Percentiles rank a stretch among this genome's conserved stretches.
Conservation (phyloP, 2,888 invertebrate genomes). For the Rutpela maculata region DNA sequence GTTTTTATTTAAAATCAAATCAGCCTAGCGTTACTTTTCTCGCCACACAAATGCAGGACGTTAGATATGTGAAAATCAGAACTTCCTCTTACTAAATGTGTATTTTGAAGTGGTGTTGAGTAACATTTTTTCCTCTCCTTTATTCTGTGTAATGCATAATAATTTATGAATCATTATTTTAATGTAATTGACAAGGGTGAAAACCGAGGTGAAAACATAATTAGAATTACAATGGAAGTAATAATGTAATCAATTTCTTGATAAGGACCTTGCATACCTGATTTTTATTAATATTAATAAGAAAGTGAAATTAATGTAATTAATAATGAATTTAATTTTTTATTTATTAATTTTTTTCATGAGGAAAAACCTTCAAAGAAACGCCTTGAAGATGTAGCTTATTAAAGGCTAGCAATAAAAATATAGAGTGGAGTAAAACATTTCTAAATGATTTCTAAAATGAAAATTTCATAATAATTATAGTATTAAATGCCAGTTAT, state of each 20-base stretch:
- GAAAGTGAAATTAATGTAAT: neutral
- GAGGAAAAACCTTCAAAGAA: conserved; percentile 20
- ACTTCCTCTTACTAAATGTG: neutral
- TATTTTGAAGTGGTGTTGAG: neutral
- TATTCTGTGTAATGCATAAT: conserved; percentile 6
- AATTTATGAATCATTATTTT: conserved; percentile 26
- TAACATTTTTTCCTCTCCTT: neutral
- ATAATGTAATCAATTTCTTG: conserved; percentile 8
- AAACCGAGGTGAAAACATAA: conserved; percentile 17
- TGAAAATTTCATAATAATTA: conserved; percentile 12
- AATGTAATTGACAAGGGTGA: conserved; percentile 12
- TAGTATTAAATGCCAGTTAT: conserved; percentile 15
- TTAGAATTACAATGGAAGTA: neutral
- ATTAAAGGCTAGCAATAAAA: neutral
- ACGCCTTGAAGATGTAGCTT: conserved; percentile 3
- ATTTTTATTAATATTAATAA: conserved; percentile 18
- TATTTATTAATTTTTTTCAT: conserved; percentile 7
- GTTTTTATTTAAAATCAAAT: too few relatives aligned
- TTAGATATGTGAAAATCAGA: neutral
- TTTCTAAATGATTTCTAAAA: conserved; percentile 22
- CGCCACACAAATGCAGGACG: neutral
- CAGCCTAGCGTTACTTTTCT: too few relatives aligned
- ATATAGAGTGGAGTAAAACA: neutral
- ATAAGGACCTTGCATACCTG: neutral
- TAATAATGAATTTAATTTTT: too few relatives aligned